These are phyloP conservation scores for Rhagonycha lutea DNA, from an alignment of 2,888 invertebrate species.

Conservation along the genomic window DNA sequence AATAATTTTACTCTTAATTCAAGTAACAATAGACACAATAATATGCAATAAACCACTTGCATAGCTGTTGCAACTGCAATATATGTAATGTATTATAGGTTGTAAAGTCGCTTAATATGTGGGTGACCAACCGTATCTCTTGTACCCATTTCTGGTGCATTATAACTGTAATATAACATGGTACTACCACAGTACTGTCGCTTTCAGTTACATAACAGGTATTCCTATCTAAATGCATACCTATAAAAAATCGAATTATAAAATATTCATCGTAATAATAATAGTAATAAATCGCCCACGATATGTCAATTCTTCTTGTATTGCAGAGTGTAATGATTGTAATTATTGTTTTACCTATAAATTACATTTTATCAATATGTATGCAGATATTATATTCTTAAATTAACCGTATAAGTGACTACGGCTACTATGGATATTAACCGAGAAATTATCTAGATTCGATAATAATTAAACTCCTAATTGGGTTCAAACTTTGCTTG, in stretches of 20 bases:
- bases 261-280: background rate
- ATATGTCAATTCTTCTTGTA: background rate
- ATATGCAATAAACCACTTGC: background rate
- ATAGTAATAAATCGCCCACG: background rate
- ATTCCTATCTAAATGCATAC: conserved; percentile 4
- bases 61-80: background rate
- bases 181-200: conserved; percentile 4
- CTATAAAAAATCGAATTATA: background rate
- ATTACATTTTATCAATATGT: background rate
- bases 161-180: background rate
- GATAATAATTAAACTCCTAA: too few species aligned
- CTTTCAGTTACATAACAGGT: conserved; percentile 8
- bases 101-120: conserved; percentile 8
- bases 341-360: background rate
- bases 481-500: too few species aligned
- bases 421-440: background rate
- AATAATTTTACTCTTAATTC: background rate
- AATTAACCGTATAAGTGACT: background rate
- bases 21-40: background rate
- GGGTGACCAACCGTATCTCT: conserved; percentile 15
- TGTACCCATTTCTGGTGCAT: conserved; percentile 10
- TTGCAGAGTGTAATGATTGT: background rate
- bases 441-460: too few species aligned
- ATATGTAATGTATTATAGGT: background rate
- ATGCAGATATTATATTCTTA: background rate